These are phyloP conservation scores for Actinostola sp. DNA, from an alignment of 92 coral and sea anemone genomes.

Conservation along the genomic window DNA sequence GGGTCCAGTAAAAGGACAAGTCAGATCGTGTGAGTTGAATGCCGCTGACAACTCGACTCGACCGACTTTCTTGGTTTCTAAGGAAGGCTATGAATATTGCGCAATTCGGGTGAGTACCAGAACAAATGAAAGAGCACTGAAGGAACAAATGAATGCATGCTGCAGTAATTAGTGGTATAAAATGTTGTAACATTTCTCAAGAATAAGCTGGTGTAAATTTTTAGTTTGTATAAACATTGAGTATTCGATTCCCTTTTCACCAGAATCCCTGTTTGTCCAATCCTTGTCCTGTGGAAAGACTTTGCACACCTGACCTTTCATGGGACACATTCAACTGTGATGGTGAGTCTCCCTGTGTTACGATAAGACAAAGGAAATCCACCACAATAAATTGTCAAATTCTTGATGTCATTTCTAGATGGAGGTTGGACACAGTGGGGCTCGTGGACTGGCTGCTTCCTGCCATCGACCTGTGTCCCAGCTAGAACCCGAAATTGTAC, in stretches of 20 bases:
- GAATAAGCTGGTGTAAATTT: too few relatives aligned
- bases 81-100: constrained; percentile 11
- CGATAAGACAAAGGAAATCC: neutral
- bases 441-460: neutral
- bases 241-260: neutral
- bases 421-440: constrained; percentile 27
- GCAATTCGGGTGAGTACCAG: constrained; percentile 16
- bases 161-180: too few relatives aligned
- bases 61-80: neutral
- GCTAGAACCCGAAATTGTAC: constrained; percentile 5
- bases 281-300: constrained; percentile 6
- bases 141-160: too few relatives aligned
- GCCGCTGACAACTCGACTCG: constrained; percentile 16
- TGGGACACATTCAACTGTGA: constrained; percentile 13
- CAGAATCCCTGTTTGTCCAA: constrained; percentile 17
- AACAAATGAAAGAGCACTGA: too few relatives aligned
- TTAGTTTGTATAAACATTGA: too few relatives aligned
- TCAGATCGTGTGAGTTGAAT: constrained; percentile 16
- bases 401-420: too few relatives aligned
- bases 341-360: neutral
- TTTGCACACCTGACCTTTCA: constrained; percentile 10
- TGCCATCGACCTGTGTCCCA: neutral
- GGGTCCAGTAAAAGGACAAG: constrained; percentile 10
- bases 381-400: too few relatives aligned
- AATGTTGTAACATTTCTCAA: too few relatives aligned